phyloP scores from a whole-genome alignment of 2,797 vertebrate species.

The Pseudochromis fuscus region DNA sequence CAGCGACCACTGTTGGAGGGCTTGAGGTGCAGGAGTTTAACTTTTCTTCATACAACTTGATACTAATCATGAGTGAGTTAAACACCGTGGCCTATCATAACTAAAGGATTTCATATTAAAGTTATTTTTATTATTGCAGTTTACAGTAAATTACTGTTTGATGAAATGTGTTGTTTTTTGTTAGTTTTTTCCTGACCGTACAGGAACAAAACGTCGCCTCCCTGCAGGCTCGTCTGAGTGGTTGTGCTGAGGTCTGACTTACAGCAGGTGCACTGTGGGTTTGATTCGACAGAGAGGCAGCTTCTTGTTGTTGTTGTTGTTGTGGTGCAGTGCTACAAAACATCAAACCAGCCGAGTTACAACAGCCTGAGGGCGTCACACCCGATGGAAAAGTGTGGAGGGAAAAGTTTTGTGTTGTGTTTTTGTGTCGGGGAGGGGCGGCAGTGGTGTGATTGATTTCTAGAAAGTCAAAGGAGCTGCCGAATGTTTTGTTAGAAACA shows the following conservation, averaged over 20 bases:
- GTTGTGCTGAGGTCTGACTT: constrained; percentile 51
- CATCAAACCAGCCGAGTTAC: constrained; percentile 66
- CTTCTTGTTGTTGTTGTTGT: constrained; percentile 67
- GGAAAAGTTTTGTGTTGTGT: constrained; percentile 52
- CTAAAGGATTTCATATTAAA: too few relatives aligned
- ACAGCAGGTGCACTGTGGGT: constrained; percentile 65
- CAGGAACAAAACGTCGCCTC: constrained; percentile 26
- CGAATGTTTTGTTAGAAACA: too few relatives aligned
- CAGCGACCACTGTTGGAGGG: too few relatives aligned
- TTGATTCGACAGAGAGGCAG: constrained; percentile 54
- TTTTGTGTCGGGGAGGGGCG: constrained; percentile 33
- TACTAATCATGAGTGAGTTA: too few relatives aligned
- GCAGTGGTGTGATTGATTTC: constrained; percentile 48
- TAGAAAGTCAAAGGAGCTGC: constrained; percentile 30
- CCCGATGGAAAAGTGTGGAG: constrained; percentile 55
- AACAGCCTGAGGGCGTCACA: constrained; percentile 60
- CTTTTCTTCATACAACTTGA: too few relatives aligned
- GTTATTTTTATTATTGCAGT: too few relatives aligned
- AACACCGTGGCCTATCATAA: too few relatives aligned
- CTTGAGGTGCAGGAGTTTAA: too few relatives aligned
- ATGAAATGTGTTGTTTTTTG: too few relatives aligned
- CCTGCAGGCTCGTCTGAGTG: constrained; percentile 38
- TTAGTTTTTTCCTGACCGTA: not conserved
- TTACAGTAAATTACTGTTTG: too few relatives aligned
- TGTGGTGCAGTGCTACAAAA: constrained; percentile 33